Evolutionary conservation across 53 echinoderm and acorn worm genomes (phyloP), one percentile per base, ranked within the genome.

Genomic region (Luidia sarsii): DNA sequence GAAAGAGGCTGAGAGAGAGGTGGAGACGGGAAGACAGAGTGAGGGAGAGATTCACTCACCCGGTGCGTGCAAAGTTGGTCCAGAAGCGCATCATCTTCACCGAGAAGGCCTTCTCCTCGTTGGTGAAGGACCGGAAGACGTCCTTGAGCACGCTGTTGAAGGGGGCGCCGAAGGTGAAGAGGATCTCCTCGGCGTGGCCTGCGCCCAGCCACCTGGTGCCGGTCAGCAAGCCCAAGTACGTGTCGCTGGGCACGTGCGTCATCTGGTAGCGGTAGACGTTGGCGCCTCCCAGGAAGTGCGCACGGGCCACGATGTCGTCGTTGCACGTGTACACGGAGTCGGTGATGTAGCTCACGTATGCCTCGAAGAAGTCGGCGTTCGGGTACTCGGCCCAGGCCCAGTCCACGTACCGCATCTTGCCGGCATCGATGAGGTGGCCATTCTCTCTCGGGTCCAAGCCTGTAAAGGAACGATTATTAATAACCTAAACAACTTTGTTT

Each of bases 11-110:
- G n/a, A n/a, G n/a, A n/a, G 41, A 41, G 41, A 11, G 6, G 11
- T 41, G 11, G 11, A 41, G 11, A 6, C 11, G 11, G 6, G 6
- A 11, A 41, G 11, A 41, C 6, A 41, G 11, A 41, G 5, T 41
- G n/a, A n/a, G n/a, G n/a, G n/a, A n/a, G n/a, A n/a, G 39, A 64
- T 16, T 13, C 32, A 46, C 33, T 67, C 71, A 92, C 92, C 92
- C 92, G 13, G 85, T 75, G 25, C 89, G 89, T 1, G 92, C 92
- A 16, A 92, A 92, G 69, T 89, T 92, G 11, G 88, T 92, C 92
- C 92, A 92, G 75, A 72, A 88, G 51, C 51, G 21, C 88, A 92
- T 92, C 57, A 88, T 79, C 67, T 92, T 57, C 14, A 92, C 92
- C 8, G 89, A 89, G 15, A 92, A 57, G 15, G 75, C 71, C 31